Conservation (phyloP, 1,140 invertebrate species). For the Nautilus pompilius region DNA sequence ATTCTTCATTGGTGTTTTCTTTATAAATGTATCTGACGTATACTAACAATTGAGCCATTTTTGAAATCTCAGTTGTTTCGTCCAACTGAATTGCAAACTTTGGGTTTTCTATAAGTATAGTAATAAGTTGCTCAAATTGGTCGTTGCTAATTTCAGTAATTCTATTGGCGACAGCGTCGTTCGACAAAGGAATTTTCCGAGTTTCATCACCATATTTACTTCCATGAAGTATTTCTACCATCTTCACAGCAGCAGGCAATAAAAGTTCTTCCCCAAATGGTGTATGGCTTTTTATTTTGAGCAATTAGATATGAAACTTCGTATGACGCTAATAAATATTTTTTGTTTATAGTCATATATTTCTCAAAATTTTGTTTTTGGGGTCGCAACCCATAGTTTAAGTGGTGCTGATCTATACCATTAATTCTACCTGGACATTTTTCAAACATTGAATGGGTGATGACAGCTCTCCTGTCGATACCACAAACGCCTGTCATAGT, state of each 20-base stretch:
- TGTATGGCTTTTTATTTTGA: background rate
- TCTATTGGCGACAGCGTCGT: background rate
- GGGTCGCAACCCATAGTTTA: too few species aligned
- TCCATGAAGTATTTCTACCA: conserved; percentile 1
- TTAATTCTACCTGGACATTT: too few species aligned
- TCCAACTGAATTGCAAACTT: background rate
- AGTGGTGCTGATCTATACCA: too few species aligned
- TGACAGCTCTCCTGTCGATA: too few species aligned
- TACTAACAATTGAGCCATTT: background rate
- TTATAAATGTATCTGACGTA: conserved; percentile 1
- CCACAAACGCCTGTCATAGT: too few species aligned
- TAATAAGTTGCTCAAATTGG: background rate
- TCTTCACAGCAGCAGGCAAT: background rate
- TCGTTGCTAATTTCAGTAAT: background rate
- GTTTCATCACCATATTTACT: background rate
- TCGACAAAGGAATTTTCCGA: conserved; percentile 1
- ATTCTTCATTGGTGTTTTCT: background rate
- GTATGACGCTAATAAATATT: too few species aligned
- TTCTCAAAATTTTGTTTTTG: too few species aligned
- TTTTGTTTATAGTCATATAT: too few species aligned
- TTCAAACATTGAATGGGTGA: too few species aligned
- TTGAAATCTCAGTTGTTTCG: background rate
- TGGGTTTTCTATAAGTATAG: background rate
- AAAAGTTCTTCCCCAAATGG: background rate
- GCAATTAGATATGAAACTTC: background rate